Percentiles rank a stretch among this genome's conserved stretches.
Evolutionary conservation across 1,140 invertebrate genomes (phyloP).

Genomic region (Atta cephalotes): DNA sequence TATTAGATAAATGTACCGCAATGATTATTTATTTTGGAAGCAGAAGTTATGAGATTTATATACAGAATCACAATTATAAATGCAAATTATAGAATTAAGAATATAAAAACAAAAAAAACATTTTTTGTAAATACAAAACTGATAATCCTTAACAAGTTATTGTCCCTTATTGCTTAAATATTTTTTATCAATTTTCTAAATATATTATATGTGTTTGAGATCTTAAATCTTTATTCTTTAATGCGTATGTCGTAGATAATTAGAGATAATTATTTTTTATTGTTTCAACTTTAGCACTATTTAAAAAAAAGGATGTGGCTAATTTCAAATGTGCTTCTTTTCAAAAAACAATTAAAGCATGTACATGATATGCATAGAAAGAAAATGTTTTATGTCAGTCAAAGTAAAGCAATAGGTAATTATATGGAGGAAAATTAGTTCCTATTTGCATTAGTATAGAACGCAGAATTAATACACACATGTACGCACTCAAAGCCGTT

Average conservation of each 20-base stretch:
- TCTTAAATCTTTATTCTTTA: neutral
- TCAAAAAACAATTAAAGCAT: neutral
- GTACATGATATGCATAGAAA: neutral
- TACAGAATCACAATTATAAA: neutral
- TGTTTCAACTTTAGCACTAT: neutral
- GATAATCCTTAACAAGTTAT: neutral
- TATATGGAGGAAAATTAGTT: conserved; percentile 6
- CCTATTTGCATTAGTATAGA: conserved; percentile 7
- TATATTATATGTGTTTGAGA: neutral
- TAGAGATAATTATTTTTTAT: neutral
- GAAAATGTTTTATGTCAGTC: neutral
- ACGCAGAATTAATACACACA: conserved; percentile 18
- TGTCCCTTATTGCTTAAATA: neutral
- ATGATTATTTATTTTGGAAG: conserved; percentile 9
- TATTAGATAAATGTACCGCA: conserved; percentile 26
- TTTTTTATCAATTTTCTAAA: neutral
- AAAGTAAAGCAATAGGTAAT: neutral
- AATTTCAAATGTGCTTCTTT: neutral
- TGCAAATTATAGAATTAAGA: neutral
- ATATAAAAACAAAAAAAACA: neutral
- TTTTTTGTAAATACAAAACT: neutral
- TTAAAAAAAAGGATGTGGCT: neutral
- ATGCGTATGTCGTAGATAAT: neutral
- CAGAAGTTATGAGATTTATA: conserved; percentile 10
- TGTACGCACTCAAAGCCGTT: conserved; percentile 41